Evolutionary conservation across 2,888 invertebrate species (phyloP), one percentile per base, ranked within the genome.

Genomic region (Rotaria sp.): DNA sequence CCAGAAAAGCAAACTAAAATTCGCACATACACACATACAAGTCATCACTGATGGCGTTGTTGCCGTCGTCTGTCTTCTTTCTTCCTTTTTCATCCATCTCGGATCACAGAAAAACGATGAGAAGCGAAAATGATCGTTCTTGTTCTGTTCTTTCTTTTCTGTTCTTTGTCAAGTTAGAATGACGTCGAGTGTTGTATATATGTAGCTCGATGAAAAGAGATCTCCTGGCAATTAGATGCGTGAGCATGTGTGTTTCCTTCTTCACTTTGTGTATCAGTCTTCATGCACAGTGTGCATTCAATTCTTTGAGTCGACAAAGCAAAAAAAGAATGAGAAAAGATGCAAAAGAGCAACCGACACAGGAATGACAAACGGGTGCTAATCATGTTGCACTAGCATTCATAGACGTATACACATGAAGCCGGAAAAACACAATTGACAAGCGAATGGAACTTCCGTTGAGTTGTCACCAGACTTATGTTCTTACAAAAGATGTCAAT

Each of bases 381-480:
- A 67, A 67, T 67, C 67, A 35, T 67, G 30, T 67, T 67, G 35
- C 67, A 35, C 67, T 67, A 67, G 38, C 67, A 67, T 67, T 21
- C 67, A 35, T 67, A 1, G 7, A 35, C 35, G 35, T 67, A 35
- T 35, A 38, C 21, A 67, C 67, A 67, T 35, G 67, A 67, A 67
- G 38, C 67, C 67, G 67, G 67, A 67, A 67, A 67, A 67, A 67
- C 67, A 67, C 35, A 67, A 67, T 67, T 67, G 67, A 67, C 67
- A 67, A 67, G 18, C 67, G 67, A 35, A 35, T 67, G 67, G 67
- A 67, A 21, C 67, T 67, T 67, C 67, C 67, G 67, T 67, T 67
- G 18, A 67, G 15, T 35, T 67, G 35, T 67, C 67, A 67, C 7
- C 35, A 67, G 35, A 35, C 4, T 67, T 67, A 2, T 67, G 18